These are phyloP conservation scores for Oncorhynchus clarkii DNA, from an alignment of 2,113 vertebrate genomes.

Conservation along the genomic window DNA sequence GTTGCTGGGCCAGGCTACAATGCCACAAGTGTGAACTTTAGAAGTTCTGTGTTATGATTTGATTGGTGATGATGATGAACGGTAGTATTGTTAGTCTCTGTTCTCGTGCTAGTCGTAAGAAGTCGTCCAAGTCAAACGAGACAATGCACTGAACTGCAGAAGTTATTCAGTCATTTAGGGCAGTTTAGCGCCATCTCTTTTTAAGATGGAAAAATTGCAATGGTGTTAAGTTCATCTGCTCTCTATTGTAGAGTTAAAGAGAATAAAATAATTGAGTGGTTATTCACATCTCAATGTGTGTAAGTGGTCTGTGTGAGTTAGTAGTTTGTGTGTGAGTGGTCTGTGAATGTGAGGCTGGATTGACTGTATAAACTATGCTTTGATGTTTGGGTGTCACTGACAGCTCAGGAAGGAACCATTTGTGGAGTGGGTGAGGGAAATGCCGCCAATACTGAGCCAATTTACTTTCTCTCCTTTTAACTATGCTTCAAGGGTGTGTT, in stretches of 20 bases:
- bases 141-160: background rate
- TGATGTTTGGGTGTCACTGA: conserved; percentile 3
- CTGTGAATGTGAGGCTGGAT: background rate
- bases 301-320: background rate
- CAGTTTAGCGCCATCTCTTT: too few species aligned
- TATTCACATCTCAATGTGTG: background rate
- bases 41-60: background rate
- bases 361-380: background rate
- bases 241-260: background rate
- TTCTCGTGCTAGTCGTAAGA: background rate
- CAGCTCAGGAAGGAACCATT: conserved; percentile 15
- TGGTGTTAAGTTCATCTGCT: background rate
- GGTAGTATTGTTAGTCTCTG: background rate
- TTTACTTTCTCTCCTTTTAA: background rate
- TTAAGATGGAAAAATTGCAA: background rate
- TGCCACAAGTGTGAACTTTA: conserved; percentile 17
- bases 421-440: background rate
- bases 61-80: background rate
- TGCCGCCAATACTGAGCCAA: background rate
- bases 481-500: too few species aligned
- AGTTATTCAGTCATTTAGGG: background rate
- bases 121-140: background rate
- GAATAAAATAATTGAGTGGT: background rate
- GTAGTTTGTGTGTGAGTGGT: too few species aligned
- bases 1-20: background rate